phyloP scores from a whole-genome alignment of 1,140 invertebrate genomes.

The Aphidius ervi region DNA sequence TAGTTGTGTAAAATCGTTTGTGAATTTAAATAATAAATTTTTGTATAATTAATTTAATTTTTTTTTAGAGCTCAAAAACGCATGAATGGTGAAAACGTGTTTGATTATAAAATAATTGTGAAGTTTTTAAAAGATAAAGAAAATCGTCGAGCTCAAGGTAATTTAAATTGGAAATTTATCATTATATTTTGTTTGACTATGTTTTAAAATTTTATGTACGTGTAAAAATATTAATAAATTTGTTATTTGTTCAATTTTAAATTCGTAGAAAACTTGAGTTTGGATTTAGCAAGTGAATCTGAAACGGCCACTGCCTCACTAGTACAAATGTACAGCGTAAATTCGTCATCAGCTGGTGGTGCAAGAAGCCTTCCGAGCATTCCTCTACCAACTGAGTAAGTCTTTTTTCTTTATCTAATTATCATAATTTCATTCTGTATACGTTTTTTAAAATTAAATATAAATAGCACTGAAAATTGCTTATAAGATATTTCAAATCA shows the following conservation, averaged over 20 bases:
- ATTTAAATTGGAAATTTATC: conserved; percentile 29
- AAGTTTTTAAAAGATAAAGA: conserved; percentile 14
- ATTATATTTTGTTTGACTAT: no score
- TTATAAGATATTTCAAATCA: no score
- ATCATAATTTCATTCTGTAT: no score
- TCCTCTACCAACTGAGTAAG: conserved; percentile 38
- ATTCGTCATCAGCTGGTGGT: conserved; percentile 36
- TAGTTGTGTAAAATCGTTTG: no score
- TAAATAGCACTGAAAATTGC: no score
- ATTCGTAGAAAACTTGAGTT: conserved; percentile 32
- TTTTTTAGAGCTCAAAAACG: conserved; percentile 19
- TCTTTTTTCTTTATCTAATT: not conserved
- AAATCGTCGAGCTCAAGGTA: conserved; percentile 16
- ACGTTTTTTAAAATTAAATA: no score
- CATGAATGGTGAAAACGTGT: conserved; percentile 18
- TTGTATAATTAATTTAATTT: conserved; percentile 4
- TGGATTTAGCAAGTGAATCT: conserved; percentile 42
- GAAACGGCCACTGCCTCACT: conserved; percentile 41
- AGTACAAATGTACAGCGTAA: conserved; percentile 48
- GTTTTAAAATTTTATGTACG: no score
- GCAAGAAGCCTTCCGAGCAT: conserved; percentile 43
- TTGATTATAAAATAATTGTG: conserved; percentile 17
- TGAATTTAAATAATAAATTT: not conserved
- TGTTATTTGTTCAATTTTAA: conserved; percentile 16
- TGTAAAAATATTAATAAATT: no score